A percentile compares a stretch with the other conserved stretches of the same genome.
These are phyloP conservation scores for Alectoris magna DNA, from an alignment of 2,797 vertebrate species.

Conservation along the genomic window DNA sequence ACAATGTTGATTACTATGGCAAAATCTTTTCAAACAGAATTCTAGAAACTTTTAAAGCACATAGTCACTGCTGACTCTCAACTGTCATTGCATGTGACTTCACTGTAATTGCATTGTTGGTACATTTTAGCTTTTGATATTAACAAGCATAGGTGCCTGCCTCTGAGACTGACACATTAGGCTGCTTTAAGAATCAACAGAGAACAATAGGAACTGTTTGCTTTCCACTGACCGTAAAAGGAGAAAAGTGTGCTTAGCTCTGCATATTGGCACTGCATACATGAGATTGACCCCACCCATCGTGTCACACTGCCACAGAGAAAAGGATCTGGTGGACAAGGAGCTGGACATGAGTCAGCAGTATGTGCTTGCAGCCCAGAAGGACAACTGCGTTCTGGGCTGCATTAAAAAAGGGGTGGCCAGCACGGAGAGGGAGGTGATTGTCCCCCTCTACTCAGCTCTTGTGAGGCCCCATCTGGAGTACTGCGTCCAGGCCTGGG, in stretches of 20 bases:
- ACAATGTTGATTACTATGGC: not conserved
- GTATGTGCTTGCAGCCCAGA: no score
- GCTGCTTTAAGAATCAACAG: not conserved
- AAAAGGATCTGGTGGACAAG: not conserved
- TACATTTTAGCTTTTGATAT: not conserved
- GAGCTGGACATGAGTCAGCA: no score
- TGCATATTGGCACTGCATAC: accelerated
- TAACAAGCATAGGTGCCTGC: not conserved
- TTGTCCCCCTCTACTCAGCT: no score
- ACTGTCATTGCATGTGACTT: not conserved
- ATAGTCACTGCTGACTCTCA: not conserved
- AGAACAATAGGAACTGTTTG: not conserved
- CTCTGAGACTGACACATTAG: not conserved
- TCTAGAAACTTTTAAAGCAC: not conserved
- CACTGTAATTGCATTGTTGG: not conserved
- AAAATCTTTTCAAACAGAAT: not conserved
- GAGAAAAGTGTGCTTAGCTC: not conserved
- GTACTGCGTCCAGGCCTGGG: no score
- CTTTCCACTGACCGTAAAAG: not conserved
- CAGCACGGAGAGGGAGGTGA: no score
- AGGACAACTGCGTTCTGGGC: no score
- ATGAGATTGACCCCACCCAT: not conserved
- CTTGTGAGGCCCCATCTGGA: no score
- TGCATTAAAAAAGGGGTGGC: no score
- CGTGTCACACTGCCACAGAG: not conserved